Percentiles rank a stretch among this genome's conserved stretches.
These are phyloP conservation scores for Melieria omissa DNA, from an alignment of 2,888 invertebrate species.

Conservation along the genomic window DNA sequence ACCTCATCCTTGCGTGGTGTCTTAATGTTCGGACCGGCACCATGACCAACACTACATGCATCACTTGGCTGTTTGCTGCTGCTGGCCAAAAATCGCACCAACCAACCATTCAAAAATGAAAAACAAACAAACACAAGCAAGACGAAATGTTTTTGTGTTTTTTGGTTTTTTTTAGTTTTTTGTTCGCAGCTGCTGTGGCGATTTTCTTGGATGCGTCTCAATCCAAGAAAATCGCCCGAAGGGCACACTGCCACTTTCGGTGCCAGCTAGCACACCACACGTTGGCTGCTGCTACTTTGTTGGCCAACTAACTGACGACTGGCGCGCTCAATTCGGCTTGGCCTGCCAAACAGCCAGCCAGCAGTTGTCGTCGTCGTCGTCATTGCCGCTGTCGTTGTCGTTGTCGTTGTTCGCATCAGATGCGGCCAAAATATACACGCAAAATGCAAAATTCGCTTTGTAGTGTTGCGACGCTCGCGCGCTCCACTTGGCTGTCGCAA, in stretches of 20 bases:
- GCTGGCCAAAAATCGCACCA: slow-evolving; percentile 15
- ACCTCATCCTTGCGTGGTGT: slow-evolving; percentile 29
- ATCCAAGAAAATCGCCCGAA: slow-evolving; percentile 52
- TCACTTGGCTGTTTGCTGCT: not conserved
- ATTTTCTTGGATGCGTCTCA: slow-evolving; percentile 61
- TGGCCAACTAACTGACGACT: slow-evolving; percentile 66
- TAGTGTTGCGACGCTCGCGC: not conserved
- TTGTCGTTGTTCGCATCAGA: slow-evolving; percentile 34
- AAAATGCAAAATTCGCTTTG: slow-evolving; percentile 39
- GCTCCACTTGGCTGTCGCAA: too few relatives aligned
- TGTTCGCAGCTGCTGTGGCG: slow-evolving; percentile 50
- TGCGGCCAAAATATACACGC: slow-evolving; percentile 39
- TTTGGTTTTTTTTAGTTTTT: slow-evolving; percentile 29
- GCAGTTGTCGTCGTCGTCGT: slow-evolving; percentile 44
- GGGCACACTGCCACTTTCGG: slow-evolving; percentile 54
- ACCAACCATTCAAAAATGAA: not conserved
- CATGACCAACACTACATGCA: slow-evolving; percentile 41
- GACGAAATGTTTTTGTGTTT: slow-evolving; percentile 34
- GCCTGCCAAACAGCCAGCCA: slow-evolving; percentile 53
- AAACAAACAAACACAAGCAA: slow-evolving; percentile 20
- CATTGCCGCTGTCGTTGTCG: slow-evolving; percentile 33
- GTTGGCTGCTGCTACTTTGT: slow-evolving; percentile 54
- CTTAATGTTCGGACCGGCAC: slow-evolving; percentile 51
- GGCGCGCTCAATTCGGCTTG: slow-evolving; percentile 46
- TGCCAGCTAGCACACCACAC: slow-evolving; percentile 48